A percentile compares a stretch with the other conserved stretches of the same genome.
phyloP scores from a whole-genome alignment of 2,113 vertebrate species.

The Chauna torquata region DNA sequence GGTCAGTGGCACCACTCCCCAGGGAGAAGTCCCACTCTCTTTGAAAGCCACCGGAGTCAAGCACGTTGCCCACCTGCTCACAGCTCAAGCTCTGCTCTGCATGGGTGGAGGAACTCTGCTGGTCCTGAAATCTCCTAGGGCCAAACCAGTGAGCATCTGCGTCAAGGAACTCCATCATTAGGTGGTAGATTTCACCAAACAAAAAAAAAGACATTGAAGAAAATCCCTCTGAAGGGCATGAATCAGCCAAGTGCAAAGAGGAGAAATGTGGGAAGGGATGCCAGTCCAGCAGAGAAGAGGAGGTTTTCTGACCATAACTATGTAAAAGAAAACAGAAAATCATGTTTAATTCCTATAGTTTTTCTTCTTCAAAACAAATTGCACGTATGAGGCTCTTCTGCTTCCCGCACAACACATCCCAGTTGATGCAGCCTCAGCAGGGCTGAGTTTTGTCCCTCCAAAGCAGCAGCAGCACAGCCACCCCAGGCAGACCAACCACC shows the following conservation, averaged over 20 bases:
- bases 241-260: neutral
- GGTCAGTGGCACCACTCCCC: neutral
- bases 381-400: accelerated
- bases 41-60: neutral
- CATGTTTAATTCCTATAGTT: neutral
- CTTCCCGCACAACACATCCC: neutral
- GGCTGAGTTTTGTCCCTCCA: neutral
- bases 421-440: neutral
- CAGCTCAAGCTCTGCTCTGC: neutral
- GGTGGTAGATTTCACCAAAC: neutral
- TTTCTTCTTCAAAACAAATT: neutral
- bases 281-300: accelerated
- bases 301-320: neutral
- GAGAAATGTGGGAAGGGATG: neutral
- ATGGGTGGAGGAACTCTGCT: neutral
- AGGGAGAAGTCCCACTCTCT: neutral
- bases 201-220: too few species aligned
- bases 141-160: neutral
- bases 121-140: neutral
- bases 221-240: neutral
- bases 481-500: accelerated
- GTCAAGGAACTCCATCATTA: neutral
- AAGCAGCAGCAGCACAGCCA: neutral
- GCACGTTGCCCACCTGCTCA: neutral
- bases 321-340: neutral